A percentile compares a stretch with the other conserved stretches of the same genome.
Conservation (phyloP, 2,113 vertebrate genomes). For the Peromyscus polionotus region DNA sequence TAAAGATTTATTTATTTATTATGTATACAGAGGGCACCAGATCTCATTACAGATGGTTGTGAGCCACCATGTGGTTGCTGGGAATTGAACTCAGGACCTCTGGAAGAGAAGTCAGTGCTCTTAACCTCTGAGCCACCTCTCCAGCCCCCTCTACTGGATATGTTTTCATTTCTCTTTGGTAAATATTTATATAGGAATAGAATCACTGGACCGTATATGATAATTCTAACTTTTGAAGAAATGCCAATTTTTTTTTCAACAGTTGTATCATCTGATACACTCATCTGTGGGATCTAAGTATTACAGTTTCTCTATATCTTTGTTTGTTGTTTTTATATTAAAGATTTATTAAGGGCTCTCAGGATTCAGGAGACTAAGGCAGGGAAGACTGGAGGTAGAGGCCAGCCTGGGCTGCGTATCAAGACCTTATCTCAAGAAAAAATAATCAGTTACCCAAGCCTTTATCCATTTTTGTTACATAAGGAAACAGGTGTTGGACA, state of each 20-base stretch:
- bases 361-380: no score
- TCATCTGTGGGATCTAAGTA: not conserved
- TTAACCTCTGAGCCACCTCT: no score
- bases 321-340: not conserved
- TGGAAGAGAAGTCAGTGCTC: no score
- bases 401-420: not conserved
- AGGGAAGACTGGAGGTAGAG: not conserved
- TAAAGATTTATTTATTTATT: no score
- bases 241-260: not conserved
- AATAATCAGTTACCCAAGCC: not conserved
- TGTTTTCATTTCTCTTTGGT: slow-evolving; percentile 15
- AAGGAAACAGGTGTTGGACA: not conserved
- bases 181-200: not conserved
- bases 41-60: no score
- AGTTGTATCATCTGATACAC: not conserved
- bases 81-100: no score
- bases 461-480: not conserved
- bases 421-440: not conserved
- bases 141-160: not conserved
- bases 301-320: not conserved
- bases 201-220: not conserved
- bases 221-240: slow-evolving; percentile 28
- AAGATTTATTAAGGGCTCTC: not conserved
- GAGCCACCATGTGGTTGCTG: no score
- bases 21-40: no score